Evolutionary conservation across 2,888 invertebrate species (phyloP), one percentile per base, ranked within the genome.

Genomic region (Thereva nobilitata): DNA sequence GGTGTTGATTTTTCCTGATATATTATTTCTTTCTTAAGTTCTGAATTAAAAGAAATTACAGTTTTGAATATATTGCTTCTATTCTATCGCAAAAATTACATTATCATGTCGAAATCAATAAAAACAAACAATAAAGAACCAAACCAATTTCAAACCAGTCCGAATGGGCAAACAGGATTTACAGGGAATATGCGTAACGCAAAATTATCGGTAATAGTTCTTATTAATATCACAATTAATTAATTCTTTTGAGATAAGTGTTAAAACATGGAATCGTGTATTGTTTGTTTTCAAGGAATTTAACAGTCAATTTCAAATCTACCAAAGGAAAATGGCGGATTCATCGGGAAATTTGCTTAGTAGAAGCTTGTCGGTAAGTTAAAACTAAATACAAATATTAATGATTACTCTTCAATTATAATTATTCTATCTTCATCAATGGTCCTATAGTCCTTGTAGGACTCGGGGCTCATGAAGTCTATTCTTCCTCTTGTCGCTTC

Each of bases 341-440:
- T 77, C 78, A 65, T 70, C 75, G 0, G 70, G 78, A 54, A 72
- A 77, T 65, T 72, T 76, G 10, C 68, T 80, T 3, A 79, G 79
- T 69, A 76, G 80, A 12, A 77, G 72, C 66, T 76, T 79, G 41
- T 77, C 78, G 0, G 73, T 73, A 45, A 68, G 71, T 69, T 34
- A 5, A 1, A 47, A 47, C 1, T 44, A 35, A 53, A 47, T 5
- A 38, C 5, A 6, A 42, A 6, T 34, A 12, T 7, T 45, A 35
- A 9, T 34, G 8, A n/a, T 12, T 4, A 23, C 4, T 9, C 42
- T 8, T 42, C 35, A 12, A 9, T 12, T 41, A 3, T 23, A n/a
- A 34, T 34, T n/a, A 2, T 41, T 42, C 1, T 12, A 7, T 8
- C 2, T 42, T 42, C 42, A 42, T 42, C 1, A 42, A 8, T 2